phyloP scores from a whole-genome alignment of 2,888 invertebrate species.

The Philereme transversata region DNA sequence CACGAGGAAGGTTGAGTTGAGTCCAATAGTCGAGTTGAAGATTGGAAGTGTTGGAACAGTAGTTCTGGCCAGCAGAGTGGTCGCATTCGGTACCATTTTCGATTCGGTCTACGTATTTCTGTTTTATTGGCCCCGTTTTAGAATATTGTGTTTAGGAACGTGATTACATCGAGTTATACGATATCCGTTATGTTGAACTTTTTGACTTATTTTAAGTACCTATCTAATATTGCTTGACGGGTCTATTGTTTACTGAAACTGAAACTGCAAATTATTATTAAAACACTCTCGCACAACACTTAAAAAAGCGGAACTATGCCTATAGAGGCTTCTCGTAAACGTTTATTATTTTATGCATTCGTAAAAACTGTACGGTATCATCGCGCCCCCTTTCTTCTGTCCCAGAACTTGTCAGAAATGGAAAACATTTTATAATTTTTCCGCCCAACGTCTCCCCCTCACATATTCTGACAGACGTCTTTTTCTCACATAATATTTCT shows the following conservation, averaged over 20 bases:
- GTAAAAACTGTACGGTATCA: conserved; percentile 57
- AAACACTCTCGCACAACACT: conserved; percentile 63
- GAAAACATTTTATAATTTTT: conserved; percentile 64
- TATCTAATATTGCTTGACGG: conserved; percentile 40
- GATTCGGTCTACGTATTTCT: conserved; percentile 32
- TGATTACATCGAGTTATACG: conserved; percentile 46
- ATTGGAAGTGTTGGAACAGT: conserved; percentile 52
- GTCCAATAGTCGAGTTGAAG: conserved; percentile 57
- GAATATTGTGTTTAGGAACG: conserved; percentile 70
- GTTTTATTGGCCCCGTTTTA: conserved; percentile 61
- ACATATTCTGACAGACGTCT: conserved; percentile 21
- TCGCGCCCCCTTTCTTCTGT: conserved; percentile 73
- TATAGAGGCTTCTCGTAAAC: conserved; percentile 54
- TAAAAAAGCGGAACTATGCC: conserved; percentile 70
- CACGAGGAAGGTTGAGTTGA: conserved; percentile 75
- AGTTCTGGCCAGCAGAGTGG: conserved; percentile 56
- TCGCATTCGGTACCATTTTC: conserved; percentile 67
- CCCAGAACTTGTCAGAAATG: conserved; percentile 71
- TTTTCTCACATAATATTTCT: conserved; percentile 34
- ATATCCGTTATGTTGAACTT: conserved; percentile 62
- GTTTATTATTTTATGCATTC: conserved; percentile 60
- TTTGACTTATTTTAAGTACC: conserved; percentile 29
- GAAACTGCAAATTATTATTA: conserved; percentile 61
- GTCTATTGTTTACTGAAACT: conserved; percentile 27
- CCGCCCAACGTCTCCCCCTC: conserved; percentile 46